A percentile compares a stretch with the other conserved stretches of the same genome.
These are phyloP conservation scores for Dicyrtoma fusca DNA, from an alignment of 2,888 invertebrate genomes.

Conservation along the genomic window DNA sequence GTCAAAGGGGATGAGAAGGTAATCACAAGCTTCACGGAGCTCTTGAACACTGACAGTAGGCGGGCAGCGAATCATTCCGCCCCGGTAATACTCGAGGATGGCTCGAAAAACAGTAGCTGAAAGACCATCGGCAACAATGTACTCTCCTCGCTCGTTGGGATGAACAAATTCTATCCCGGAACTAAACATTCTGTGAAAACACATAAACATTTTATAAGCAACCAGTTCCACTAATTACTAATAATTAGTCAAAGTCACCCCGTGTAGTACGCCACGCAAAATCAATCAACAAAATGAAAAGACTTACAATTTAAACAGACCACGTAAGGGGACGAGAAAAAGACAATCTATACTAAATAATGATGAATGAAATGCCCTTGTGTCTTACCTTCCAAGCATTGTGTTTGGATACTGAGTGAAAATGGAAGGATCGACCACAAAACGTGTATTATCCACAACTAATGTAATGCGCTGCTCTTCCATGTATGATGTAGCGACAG, in stretches of 20 bases:
- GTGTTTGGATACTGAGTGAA: conserved; percentile 96
- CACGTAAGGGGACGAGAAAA: too few relatives aligned
- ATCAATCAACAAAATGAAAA: neutral
- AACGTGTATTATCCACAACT: conserved; percentile 94
- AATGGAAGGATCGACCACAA: conserved; percentile 88
- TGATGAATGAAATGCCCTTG: too few relatives aligned
- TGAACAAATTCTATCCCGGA: conserved; percentile 88
- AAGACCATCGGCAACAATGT: conserved; percentile 95
- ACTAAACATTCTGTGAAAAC: conserved; percentile 80
- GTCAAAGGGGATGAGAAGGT: conserved; percentile 96
- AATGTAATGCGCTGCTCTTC: conserved; percentile 80
- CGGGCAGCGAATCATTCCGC: conserved; percentile 89
- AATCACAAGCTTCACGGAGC: conserved; percentile 97
- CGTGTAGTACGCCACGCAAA: too few relatives aligned
- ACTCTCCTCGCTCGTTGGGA: conserved; percentile 95
- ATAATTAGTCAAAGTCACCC: too few relatives aligned
- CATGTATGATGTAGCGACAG: conserved; percentile 58
- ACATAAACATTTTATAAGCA: too few relatives aligned
- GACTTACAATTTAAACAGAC: too few relatives aligned
- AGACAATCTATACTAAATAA: too few relatives aligned
- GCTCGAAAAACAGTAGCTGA: conserved; percentile 93
- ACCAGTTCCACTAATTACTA: too few relatives aligned
- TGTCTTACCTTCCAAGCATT: conserved; percentile 80
- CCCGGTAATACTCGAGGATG: conserved; percentile 91
- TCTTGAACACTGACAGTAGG: conserved; percentile 95